phyloP scores from a whole-genome alignment of 2,797 vertebrate species.

The Buceros bicornis region DNA sequence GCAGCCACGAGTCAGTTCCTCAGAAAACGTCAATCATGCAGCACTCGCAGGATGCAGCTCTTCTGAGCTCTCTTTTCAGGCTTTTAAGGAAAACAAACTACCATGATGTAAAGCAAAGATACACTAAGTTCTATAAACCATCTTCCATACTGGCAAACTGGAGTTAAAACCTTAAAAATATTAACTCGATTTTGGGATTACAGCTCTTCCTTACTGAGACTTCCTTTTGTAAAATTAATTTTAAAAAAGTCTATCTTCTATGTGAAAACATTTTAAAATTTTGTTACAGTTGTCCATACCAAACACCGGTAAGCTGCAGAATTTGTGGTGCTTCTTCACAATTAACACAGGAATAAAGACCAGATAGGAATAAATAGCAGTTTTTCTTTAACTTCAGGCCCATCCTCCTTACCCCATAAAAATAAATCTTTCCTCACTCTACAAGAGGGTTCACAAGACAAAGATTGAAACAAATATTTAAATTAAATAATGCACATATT shows the following conservation, averaged over 20 bases:
- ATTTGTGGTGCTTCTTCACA: background rate
- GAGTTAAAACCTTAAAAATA: background rate
- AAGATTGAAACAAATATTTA: conserved; percentile 52
- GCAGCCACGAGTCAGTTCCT: background rate
- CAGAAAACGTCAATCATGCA: background rate
- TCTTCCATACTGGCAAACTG: background rate
- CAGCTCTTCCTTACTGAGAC: background rate
- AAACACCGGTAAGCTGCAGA: background rate
- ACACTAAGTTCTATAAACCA: background rate
- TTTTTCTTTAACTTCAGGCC: conserved; percentile 19
- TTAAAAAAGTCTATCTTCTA: background rate
- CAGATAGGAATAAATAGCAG: conserved; percentile 36
- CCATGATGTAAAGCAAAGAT: background rate
- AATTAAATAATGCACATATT: conserved; percentile 68
- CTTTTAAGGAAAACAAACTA: background rate
- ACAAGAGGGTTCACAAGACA: conserved; percentile 43
- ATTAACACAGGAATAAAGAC: background rate
- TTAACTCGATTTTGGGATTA: background rate
- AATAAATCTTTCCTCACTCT: conserved; percentile 21
- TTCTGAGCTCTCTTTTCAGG: background rate
- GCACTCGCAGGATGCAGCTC: background rate
- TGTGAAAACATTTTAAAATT: conserved; percentile 1
- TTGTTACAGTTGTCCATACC: background rate
- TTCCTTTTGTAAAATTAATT: conserved; percentile 14
- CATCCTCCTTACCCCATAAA: background rate